phyloP scores from a whole-genome alignment of 1,140 invertebrate species.

The Bombus impatiens region DNA sequence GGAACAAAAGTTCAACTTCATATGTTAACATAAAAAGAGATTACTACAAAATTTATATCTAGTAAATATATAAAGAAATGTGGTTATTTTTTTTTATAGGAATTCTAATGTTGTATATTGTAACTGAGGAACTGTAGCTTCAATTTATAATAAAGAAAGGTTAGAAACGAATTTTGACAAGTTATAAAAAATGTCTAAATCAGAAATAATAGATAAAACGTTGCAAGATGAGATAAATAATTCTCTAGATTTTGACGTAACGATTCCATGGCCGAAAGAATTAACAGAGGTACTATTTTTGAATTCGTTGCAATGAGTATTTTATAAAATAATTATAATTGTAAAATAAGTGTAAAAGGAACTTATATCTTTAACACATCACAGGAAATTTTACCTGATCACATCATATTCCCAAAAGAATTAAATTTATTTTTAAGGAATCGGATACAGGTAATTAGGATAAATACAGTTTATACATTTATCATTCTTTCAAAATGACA shows the following conservation, averaged over 20 bases:
- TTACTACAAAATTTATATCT: not conserved
- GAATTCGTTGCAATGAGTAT: not conserved
- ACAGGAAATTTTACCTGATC: constrained; percentile 56
- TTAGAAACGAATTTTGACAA: constrained; percentile 5
- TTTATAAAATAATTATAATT: not conserved
- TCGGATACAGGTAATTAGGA: constrained; percentile 71
- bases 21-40: not conserved
- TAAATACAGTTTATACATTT: constrained; percentile 7
- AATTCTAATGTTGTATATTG: not conserved
- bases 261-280: constrained; percentile 35
- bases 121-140: not conserved
- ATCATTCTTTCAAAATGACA: not conserved
- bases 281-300: constrained; percentile 25
- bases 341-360: constrained; percentile 10
- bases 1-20: constrained; percentile 14
- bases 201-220: not conserved
- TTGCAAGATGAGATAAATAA: constrained; percentile 3
- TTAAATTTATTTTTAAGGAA: constrained; percentile 74
- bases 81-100: not conserved
- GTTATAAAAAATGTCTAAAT: constrained; percentile 17
- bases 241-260: constrained; percentile 48
- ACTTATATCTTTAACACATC: not conserved
- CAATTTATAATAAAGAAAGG: not conserved
- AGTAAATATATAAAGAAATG: not conserved
- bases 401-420: constrained; percentile 73